phyloP scores from a whole-genome alignment of 2,113 vertebrate genomes.

The Calypte anna region DNA sequence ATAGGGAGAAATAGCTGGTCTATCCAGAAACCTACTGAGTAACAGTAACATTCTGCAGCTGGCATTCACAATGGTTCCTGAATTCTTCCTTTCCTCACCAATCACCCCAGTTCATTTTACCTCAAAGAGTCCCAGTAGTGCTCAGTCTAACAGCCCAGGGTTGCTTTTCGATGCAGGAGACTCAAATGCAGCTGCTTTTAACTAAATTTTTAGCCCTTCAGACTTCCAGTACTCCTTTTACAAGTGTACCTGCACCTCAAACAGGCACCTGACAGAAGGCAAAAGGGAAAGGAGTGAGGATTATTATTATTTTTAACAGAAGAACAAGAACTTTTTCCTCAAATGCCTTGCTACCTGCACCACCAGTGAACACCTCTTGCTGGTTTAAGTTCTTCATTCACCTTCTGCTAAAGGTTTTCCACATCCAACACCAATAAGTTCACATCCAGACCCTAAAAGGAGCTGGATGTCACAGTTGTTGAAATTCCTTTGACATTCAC shows the following conservation, averaged over 20 bases:
- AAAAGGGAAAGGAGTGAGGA: not conserved
- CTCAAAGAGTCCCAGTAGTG: not conserved
- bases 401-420: not conserved
- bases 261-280: too few species aligned
- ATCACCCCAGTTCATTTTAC: not conserved
- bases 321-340: not conserved
- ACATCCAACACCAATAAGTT: not conserved
- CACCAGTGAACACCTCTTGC: not conserved
- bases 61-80: not conserved
- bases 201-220: not conserved
- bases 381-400: not conserved
- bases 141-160: not conserved
- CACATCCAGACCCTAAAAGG: not conserved
- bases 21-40: not conserved
- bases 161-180: not conserved
- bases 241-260: not conserved
- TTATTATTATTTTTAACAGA: not conserved
- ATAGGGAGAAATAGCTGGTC: not conserved
- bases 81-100: slow-evolving; percentile 19
- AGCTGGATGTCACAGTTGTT: not conserved
- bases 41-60: not conserved
- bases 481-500: not conserved
- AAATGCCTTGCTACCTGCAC: not conserved
- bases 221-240: not conserved
- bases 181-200: not conserved